Percentiles rank a stretch among this genome's conserved stretches.
Conservation (phyloP, 37 sponge, comb jelly and placozoan genomes). For the Theonella swinhoei region DNA sequence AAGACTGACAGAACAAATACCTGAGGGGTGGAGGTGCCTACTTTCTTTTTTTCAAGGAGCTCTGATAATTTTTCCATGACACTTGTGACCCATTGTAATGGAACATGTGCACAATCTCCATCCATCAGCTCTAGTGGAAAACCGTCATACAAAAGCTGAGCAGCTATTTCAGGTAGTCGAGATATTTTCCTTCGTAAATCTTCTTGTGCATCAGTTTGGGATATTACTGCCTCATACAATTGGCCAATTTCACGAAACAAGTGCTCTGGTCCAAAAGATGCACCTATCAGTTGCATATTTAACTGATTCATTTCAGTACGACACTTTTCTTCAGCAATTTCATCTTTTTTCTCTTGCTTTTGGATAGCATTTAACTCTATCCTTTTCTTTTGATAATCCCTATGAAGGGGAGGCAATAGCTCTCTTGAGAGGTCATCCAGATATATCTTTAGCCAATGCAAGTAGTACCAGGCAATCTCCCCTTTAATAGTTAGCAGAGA, state of each 20-base stretch:
- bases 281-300: neutral
- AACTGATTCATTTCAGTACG: neutral
- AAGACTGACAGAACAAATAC: conserved; percentile 22
- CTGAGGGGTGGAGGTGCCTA: neutral
- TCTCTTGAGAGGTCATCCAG: conserved; percentile 8
- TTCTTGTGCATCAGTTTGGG: neutral
- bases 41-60: no score
- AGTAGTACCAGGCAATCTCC: neutral
- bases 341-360: neutral
- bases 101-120: conserved; percentile 50
- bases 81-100: conserved; percentile 29
- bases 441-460: conserved; percentile 6
- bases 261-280: no score
- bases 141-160: conserved; percentile 31
- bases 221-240: conserved; percentile 19
- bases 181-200: neutral
- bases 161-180: conserved; percentile 25
- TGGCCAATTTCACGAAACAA: no score
- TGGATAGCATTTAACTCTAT: neutral
- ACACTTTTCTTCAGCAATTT: neutral
- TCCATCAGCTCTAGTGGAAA: conserved; percentile 51
- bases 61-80: conserved; percentile 19
- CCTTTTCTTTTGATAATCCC: neutral
- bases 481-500: neutral
- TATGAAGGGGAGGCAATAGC: neutral